These are phyloP conservation scores for Pimephales promelas DNA, from an alignment of 2,113 vertebrate genomes.

Conservation along the genomic window DNA sequence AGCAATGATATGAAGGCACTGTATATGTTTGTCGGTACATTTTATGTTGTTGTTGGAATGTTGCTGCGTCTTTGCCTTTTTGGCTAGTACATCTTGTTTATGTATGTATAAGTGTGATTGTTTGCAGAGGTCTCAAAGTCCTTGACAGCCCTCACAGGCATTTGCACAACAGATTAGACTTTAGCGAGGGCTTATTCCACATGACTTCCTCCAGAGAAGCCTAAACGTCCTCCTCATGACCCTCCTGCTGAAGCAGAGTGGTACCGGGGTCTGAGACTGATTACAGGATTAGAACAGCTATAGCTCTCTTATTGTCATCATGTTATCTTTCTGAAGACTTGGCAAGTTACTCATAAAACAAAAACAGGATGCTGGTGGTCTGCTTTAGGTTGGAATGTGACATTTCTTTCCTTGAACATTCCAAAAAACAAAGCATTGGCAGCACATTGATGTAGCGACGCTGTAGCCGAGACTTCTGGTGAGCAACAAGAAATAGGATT, in stretches of 20 bases:
- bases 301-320: slow-evolving; percentile 30
- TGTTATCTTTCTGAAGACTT: neutral
- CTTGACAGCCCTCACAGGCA: slow-evolving; percentile 47
- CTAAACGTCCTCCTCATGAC: slow-evolving; percentile 49
- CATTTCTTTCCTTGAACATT: neutral
- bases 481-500: slow-evolving; percentile 6
- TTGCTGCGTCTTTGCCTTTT: neutral
- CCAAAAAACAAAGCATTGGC: neutral
- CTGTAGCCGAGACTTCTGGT: neutral
- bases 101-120: slow-evolving; percentile 32
- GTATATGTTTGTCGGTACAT: neutral
- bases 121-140: slow-evolving; percentile 46
- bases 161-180: slow-evolving; percentile 63
- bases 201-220: slow-evolving; percentile 47
- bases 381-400: neutral
- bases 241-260: slow-evolving; percentile 27
- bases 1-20: slow-evolving; percentile 38
- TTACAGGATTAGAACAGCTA: slow-evolving; percentile 25
- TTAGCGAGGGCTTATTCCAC: slow-evolving; percentile 57
- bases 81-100: slow-evolving; percentile 9
- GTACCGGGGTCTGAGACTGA: slow-evolving; percentile 47
- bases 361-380: neutral
- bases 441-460: neutral
- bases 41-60: neutral
- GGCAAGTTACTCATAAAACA: neutral